Percentiles rank a stretch among this genome's conserved stretches.
Evolutionary conservation across 2,888 invertebrate species (phyloP).

Genomic region (Orchestes rusci): DNA sequence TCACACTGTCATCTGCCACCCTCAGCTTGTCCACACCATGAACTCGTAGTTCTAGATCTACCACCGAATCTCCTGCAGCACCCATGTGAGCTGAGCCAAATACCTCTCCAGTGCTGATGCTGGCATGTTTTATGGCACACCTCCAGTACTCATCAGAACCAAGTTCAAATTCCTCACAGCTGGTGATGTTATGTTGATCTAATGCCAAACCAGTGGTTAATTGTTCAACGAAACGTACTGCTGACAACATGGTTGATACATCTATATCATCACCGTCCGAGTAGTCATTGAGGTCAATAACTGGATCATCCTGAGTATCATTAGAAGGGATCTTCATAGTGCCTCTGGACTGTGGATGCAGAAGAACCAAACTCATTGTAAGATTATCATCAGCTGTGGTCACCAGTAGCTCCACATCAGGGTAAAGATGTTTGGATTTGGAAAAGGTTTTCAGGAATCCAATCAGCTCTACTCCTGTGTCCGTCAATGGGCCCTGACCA

Average conservation of each 20-base stretch:
- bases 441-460: constrained; percentile 36
- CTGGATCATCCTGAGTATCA: constrained; percentile 67
- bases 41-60: constrained; percentile 56
- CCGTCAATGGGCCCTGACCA: constrained; percentile 36
- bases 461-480: constrained; percentile 32
- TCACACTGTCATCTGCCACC: constrained; percentile 63
- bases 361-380: constrained; percentile 58
- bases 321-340: constrained; percentile 59
- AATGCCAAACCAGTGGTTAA: constrained; percentile 47
- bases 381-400: constrained; percentile 29
- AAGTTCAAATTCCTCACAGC: constrained; percentile 43
- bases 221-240: constrained; percentile 52
- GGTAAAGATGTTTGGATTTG: constrained; percentile 33
- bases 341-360: constrained; percentile 69
- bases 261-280: constrained; percentile 54
- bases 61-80: constrained; percentile 50
- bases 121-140: constrained; percentile 45
- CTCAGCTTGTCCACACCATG: constrained; percentile 54
- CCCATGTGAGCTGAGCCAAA: constrained; percentile 67
- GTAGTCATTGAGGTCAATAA: constrained; percentile 77
- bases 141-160: constrained; percentile 60
- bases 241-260: constrained; percentile 51
- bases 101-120: constrained; percentile 33
- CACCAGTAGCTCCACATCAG: constrained; percentile 37
- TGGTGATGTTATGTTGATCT: constrained; percentile 39